A percentile compares a stretch with the other conserved stretches of the same genome.
phyloP scores from a whole-genome alignment of 2,113 vertebrate genomes.

The Tringa solitaria region DNA sequence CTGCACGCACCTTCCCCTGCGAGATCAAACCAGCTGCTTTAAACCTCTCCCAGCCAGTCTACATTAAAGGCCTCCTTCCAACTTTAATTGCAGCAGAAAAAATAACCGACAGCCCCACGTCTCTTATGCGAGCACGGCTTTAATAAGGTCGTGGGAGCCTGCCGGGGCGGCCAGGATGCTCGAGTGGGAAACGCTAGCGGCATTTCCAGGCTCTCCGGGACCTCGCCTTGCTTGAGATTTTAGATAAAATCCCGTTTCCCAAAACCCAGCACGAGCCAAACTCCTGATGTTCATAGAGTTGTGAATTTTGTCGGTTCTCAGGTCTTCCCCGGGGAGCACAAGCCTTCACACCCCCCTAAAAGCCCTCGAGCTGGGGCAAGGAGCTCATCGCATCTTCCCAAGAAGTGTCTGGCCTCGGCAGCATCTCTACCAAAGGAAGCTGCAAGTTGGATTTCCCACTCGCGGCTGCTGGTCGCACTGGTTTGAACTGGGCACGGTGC shows the following conservation, averaged over 20 bases:
- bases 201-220: not conserved
- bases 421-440: not conserved
- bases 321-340: not conserved
- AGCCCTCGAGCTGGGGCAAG: not conserved
- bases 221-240: accelerated
- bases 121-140: accelerated
- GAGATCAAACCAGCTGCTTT: slow-evolving; percentile 19
- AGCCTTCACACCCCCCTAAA: not conserved
- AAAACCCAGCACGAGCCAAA: not conserved
- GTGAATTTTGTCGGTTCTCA: not conserved
- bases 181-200: accelerated
- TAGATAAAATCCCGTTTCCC: accelerated
- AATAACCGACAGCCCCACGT: not conserved
- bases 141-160: not conserved
- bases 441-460: not conserved
- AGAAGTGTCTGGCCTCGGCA: not conserved
- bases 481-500: slow-evolving; percentile 27
- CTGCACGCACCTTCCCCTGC: not conserved
- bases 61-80: not conserved
- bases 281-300: not conserved
- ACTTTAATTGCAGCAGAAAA: not conserved
- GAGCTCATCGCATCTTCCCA: not conserved
- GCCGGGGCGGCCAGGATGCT: not conserved
- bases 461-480: not conserved
- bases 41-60: not conserved